phyloP scores from a whole-genome alignment of 1,140 invertebrate genomes.

The Drosophila melanogaster region DNA sequence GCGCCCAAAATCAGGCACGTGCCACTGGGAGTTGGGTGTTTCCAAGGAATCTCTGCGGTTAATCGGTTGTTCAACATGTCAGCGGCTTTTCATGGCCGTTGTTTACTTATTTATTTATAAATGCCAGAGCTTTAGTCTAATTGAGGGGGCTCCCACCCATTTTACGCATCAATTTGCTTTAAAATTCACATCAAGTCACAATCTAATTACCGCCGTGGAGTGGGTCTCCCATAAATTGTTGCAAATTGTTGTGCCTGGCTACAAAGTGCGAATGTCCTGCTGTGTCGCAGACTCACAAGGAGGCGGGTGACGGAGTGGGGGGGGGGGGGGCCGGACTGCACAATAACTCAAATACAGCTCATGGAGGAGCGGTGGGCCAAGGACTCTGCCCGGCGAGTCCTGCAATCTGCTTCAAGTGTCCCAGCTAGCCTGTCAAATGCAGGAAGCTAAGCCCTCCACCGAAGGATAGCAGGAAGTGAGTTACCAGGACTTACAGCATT shows the following conservation, averaged over 20 bases:
- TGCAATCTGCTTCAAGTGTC: constrained; percentile 76
- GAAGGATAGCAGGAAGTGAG: constrained; percentile 24
- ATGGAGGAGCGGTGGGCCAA: constrained; percentile 27
- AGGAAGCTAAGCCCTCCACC: constrained; percentile 7
- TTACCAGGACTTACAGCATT: constrained; percentile 49
- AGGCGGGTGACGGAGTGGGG: constrained; percentile 8
- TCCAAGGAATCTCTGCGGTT: constrained; percentile 72
- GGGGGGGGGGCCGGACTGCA: constrained; percentile 44
- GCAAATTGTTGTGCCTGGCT: constrained; percentile 57
- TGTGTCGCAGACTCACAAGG: constrained; percentile 60
- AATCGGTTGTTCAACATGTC: constrained; percentile 81
- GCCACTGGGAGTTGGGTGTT: constrained; percentile 22
- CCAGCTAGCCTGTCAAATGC: constrained; percentile 66
- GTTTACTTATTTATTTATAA: constrained; percentile 71
- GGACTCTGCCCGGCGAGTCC: constrained; percentile 23
- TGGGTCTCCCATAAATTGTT: constrained; percentile 56
- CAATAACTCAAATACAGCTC: constrained; percentile 81
- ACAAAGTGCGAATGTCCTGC: constrained; percentile 68
- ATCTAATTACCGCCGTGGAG: constrained; percentile 46
- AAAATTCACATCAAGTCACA: constrained; percentile 47
- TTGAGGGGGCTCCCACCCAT: constrained; percentile 3
- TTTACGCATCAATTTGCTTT: constrained; percentile 60
- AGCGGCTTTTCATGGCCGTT: constrained; percentile 63
- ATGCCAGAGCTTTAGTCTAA: constrained; percentile 31
- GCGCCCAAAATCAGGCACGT: constrained; percentile 57